phyloP scores from a whole-genome alignment of 2,113 vertebrate species.

The Callorhinus ursinus region DNA sequence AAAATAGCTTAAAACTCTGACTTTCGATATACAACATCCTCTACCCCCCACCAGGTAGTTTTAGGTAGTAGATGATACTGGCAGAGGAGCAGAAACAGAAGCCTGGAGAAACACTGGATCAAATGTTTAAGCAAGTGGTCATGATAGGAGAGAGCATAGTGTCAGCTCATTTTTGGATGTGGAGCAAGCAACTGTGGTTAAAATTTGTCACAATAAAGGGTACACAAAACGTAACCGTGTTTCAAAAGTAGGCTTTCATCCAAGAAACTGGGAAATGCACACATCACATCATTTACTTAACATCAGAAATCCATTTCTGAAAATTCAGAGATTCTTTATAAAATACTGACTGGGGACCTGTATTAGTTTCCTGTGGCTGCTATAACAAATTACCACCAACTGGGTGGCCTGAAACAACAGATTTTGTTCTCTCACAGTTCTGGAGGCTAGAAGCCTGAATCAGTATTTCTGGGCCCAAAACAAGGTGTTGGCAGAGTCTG shows the following conservation, averaged over 20 bases:
- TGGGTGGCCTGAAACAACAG: neutral
- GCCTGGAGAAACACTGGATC: neutral
- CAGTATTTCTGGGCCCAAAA: neutral
- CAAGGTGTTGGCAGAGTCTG: neutral
- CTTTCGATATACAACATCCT: neutral
- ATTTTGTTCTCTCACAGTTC: neutral
- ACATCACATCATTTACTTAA: neutral
- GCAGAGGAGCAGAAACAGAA: neutral
- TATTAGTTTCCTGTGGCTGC: neutral
- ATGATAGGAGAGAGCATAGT: neutral
- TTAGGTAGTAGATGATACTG: neutral
- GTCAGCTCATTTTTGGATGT: neutral
- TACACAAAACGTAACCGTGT: neutral
- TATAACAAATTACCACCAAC: neutral
- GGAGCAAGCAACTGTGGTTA: neutral
- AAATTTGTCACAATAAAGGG: neutral
- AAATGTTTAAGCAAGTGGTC: neutral
- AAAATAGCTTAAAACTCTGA: neutral
- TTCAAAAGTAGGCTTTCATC: neutral
- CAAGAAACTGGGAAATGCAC: neutral
- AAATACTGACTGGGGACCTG: neutral
- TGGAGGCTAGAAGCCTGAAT: neutral
- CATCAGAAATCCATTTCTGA: constrained; percentile 36
- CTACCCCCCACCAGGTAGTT: neutral
- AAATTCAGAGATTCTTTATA: neutral